Conservation (phyloP, 2,797 vertebrate genomes). For the Bucorvus abyssinicus region DNA sequence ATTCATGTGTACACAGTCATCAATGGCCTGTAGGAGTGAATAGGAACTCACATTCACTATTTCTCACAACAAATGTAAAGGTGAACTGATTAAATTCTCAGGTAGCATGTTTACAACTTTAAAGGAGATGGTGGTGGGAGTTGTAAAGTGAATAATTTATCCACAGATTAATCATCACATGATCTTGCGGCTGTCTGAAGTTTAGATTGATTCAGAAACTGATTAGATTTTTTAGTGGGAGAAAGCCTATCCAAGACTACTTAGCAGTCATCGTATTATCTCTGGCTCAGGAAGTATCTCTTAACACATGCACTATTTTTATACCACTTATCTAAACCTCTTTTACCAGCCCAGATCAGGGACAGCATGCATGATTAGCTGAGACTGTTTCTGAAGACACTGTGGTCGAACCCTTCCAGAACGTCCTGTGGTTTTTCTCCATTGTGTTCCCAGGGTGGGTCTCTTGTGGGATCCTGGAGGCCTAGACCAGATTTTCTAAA, state of each 20-base stretch:
- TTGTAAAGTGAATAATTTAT: background rate
- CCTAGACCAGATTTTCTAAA: background rate
- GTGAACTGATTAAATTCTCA: background rate
- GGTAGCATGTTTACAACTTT: background rate
- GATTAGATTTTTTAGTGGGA: background rate
- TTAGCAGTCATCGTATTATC: background rate
- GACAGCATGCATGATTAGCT: background rate
- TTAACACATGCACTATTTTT: background rate
- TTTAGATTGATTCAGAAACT: background rate
- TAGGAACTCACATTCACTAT: background rate
- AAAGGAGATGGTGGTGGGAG: background rate
- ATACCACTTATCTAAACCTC: background rate
- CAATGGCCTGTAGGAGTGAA: background rate
- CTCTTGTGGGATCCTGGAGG: background rate
- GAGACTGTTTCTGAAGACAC: background rate
- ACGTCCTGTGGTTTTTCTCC: background rate
- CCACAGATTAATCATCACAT: background rate
- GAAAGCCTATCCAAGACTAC: background rate
- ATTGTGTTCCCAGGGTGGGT: background rate
- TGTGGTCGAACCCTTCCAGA: background rate
- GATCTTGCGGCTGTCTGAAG: background rate
- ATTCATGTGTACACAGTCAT: background rate
- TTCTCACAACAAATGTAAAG: background rate
- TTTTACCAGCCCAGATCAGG: background rate
- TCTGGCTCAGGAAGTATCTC: background rate